Percentiles rank a stretch among this genome's conserved stretches.
Conservation (phyloP, 2,888 invertebrate species). For the Platerodrilus igneus region DNA sequence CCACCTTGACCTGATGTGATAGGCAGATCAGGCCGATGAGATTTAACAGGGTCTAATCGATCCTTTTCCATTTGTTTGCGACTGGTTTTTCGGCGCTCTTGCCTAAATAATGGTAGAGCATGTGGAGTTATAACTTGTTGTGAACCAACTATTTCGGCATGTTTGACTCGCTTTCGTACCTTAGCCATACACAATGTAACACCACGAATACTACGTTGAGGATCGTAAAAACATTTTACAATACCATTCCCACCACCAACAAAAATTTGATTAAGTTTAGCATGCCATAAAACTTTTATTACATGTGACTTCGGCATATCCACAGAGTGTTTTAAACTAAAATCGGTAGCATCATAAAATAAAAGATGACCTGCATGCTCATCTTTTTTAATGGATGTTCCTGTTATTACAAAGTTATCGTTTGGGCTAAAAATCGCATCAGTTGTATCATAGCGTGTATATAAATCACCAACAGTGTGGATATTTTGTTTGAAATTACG, state of each 20-base stretch:
- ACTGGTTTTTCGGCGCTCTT: slow-evolving; percentile 83
- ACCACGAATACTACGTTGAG: slow-evolving; percentile 79
- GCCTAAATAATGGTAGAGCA: slow-evolving; percentile 90
- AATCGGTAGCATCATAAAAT: slow-evolving; percentile 76
- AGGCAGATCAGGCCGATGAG: slow-evolving; percentile 76
- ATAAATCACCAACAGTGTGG: slow-evolving; percentile 63
- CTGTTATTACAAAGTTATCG: slow-evolving; percentile 83
- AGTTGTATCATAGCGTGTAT: slow-evolving; percentile 79
- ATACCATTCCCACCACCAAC: slow-evolving; percentile 87
- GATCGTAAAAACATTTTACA: slow-evolving; percentile 88
- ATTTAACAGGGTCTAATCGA: slow-evolving; percentile 79
- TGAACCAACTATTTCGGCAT: slow-evolving; percentile 81
- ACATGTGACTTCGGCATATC: slow-evolving; percentile 76
- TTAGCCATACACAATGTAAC: slow-evolving; percentile 87
- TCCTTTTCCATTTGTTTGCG: slow-evolving; percentile 90
- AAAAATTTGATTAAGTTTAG: slow-evolving; percentile 95
- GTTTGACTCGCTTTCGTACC: slow-evolving; percentile 70
- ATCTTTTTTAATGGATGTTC: slow-evolving; percentile 71
- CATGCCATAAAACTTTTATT: slow-evolving; percentile 91
- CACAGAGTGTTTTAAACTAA: slow-evolving; percentile 68
- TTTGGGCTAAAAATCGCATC: slow-evolving; percentile 89
- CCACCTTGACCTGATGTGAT: slow-evolving; percentile 91
- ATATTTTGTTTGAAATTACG: slow-evolving; percentile 76
- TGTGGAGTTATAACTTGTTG: slow-evolving; percentile 96
- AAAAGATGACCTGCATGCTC: slow-evolving; percentile 60